These are phyloP conservation scores for Parauchenoglanis ngamensis DNA, from an alignment of 2,797 vertebrate species.

Conservation along the genomic window DNA sequence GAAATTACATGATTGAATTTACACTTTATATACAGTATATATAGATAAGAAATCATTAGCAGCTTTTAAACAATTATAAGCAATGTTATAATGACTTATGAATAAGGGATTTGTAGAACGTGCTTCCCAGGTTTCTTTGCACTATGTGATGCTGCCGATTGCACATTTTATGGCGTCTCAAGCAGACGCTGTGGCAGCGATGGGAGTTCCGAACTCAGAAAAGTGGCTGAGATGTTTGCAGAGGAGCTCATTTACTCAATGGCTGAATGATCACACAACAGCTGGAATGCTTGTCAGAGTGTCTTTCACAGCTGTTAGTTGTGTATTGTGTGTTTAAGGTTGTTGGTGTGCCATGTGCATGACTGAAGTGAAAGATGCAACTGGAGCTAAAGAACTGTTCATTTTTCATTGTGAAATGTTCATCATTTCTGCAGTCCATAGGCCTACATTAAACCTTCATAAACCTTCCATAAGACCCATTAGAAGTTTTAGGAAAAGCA, in stretches of 20 bases:
- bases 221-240: slow-evolving; percentile 13
- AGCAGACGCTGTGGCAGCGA: neutral
- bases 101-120: neutral
- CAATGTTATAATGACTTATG: neutral
- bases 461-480: neutral
- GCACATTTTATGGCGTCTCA: neutral
- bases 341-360: neutral
- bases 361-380: neutral
- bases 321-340: neutral
- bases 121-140: neutral
- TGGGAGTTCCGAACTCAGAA: neutral
- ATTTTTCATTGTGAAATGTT: neutral
- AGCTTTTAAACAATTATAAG: neutral
- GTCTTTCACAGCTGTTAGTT: neutral
- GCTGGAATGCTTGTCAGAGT: slow-evolving; percentile 18
- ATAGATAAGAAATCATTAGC: neutral
- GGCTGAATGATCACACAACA: slow-evolving; percentile 13
- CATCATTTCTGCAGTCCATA: neutral
- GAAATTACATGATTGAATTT: too few species aligned
- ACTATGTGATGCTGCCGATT: neutral
- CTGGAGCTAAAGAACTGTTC: neutral
- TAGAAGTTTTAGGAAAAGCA: neutral
- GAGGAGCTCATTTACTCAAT: neutral
- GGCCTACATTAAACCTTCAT: neutral
- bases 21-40: too few species aligned